Base-by-base conservation (phyloP, 2,113 vertebrate genomes). In the Cettia cetti region DNA sequence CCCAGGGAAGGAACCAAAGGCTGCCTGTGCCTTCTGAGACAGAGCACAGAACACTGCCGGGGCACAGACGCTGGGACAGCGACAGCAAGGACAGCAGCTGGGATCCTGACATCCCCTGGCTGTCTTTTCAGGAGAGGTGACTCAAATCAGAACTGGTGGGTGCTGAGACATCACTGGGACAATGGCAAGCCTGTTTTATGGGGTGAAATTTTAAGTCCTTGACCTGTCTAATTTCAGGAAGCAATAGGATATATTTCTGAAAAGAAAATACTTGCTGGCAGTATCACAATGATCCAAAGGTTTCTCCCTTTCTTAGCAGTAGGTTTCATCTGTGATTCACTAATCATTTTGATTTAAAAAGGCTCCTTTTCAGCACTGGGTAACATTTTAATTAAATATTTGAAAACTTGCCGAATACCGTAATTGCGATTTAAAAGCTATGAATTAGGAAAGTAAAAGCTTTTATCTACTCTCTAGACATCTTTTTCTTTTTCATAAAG, bases 361-460 rank as follows among this genome's bases (percentile, higher is more conserved):
- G 49, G 37, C 37, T 77, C 13, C 53, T 82, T 44, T 79, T 91
- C 65, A 92, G 74, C 92, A 75, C 50, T 18, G 49, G 23, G 42
- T 80, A 72, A 65, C 50, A 26, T 78, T 92, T 90, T 88, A 93
- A 90, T 93, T 85, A 90, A 88, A 76, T 88, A 90, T 80, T 88
- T 94, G 86, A 90, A 92, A 93, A 92, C 54, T 59, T 86, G 65
- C 52, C 1, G 13, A 81, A 59, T 70, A 54, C 19, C 50, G 52
- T 86, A 89, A 94, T 66, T 89, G 72, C 40, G 56, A 79, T 93
- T 91, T 95, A 82, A 96, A 94, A 93, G 69, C 92, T 37, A 91
- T 45, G 57, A 94, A 94, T 91, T 89, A 91, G 53, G 86, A 53
- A 75, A 40, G 65, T 85, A 92, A 94, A 96, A 95, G 86, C 91